A percentile compares a stretch with the other conserved stretches of the same genome.
These are phyloP conservation scores for Varanus komodoensis DNA, from an alignment of 2,113 vertebrate genomes.

Conservation along the genomic window DNA sequence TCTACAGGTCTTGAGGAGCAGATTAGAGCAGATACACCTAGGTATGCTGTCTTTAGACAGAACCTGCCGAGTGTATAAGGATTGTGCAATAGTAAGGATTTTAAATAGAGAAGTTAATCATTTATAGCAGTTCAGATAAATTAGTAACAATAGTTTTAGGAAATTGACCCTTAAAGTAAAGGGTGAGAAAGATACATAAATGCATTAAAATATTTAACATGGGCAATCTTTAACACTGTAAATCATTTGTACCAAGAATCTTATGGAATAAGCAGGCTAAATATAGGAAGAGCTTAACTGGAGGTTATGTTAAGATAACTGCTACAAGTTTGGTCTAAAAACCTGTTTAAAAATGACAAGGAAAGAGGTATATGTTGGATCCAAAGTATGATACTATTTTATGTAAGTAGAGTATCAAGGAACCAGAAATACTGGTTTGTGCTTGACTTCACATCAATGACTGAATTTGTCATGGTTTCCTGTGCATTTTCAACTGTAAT, in stretches of 20 bases:
- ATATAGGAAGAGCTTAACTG: neutral
- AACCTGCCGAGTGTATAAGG: neutral
- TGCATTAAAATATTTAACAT: neutral
- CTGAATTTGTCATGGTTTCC: neutral
- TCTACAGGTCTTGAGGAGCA: neutral
- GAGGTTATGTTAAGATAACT: neutral
- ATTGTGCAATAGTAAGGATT: neutral
- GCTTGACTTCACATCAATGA: constrained; percentile 8
- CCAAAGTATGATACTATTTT: neutral
- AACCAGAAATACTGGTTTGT: constrained; percentile 20
- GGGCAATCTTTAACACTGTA: neutral
- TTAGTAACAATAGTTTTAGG: neutral
- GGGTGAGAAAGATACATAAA: neutral
- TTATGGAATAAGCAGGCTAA: neutral
- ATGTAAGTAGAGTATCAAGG: constrained; percentile 29
- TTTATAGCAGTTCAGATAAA: constrained; percentile 16
- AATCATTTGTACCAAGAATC: neutral
- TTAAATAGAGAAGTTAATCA: constrained; percentile 1
- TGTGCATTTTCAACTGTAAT: neutral
- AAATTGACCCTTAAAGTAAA: constrained; percentile 3
- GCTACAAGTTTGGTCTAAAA: neutral
- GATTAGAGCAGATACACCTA: neutral
- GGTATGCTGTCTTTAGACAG: neutral
- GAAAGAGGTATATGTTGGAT: neutral
- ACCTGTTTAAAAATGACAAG: neutral